These are phyloP conservation scores for Drosophila macrospina DNA, from an alignment of 2,888 invertebrate genomes.

Conservation along the genomic window DNA sequence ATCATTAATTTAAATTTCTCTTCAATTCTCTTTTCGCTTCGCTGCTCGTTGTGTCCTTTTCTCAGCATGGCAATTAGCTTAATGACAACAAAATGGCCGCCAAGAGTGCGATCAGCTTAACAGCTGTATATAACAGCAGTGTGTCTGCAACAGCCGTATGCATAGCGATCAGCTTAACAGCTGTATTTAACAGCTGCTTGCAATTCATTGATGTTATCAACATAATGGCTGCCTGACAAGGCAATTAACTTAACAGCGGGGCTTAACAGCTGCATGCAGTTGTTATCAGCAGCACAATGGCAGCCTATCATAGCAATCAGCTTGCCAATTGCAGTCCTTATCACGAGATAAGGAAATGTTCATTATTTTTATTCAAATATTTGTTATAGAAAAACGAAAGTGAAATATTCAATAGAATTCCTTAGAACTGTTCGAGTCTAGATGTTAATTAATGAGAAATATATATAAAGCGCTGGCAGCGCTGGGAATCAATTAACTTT, in stretches of 20 bases:
- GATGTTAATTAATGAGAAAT: neutral
- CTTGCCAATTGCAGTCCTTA: neutral
- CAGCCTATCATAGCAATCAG: constrained; percentile 5
- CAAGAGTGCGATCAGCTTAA: neutral
- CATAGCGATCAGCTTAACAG: neutral
- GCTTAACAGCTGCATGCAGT: too few species aligned
- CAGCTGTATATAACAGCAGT: neutral
- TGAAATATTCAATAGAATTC: constrained; percentile 1
- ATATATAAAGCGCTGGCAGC: constrained; percentile 5
- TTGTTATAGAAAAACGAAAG: constrained; percentile 5
- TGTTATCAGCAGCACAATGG: neutral
- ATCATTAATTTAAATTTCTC: neutral
- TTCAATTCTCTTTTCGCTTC: neutral
- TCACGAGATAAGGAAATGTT: neutral
- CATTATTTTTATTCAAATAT: constrained; percentile 2
- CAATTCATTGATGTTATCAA: too few species aligned
- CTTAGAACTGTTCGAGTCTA: too few species aligned
- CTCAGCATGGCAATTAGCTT: constrained; percentile 9
- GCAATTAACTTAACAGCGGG: too few species aligned
- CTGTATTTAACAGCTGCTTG: neutral
- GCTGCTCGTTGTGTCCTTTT: neutral
- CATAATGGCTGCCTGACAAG: too few species aligned
- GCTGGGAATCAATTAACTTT: constrained; percentile 27
- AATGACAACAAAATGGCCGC: neutral
- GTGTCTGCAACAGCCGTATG: constrained; percentile 19